A percentile compares a stretch with the other conserved stretches of the same genome.
phyloP scores from a whole-genome alignment of 2,113 vertebrate genomes.

The Artemisiospiza belli region DNA sequence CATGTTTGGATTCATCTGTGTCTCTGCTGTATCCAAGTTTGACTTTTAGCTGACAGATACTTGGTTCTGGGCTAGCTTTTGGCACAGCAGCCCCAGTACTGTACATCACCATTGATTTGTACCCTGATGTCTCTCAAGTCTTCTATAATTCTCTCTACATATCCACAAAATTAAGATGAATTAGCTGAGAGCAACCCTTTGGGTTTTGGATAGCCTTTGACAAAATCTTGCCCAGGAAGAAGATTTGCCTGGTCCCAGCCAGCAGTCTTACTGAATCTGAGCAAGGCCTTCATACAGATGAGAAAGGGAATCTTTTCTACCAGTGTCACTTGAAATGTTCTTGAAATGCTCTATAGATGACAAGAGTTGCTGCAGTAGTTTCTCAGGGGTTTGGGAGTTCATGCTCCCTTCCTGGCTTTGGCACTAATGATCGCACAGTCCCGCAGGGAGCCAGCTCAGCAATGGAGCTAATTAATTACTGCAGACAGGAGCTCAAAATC shows the following conservation, averaged over 20 bases:
- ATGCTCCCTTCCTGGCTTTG: not conserved
- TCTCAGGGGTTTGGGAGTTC: not conserved
- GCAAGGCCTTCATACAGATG: not conserved
- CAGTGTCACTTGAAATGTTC: constrained; percentile 13
- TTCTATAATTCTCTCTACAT: not conserved
- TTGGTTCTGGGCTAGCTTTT: constrained; percentile 7
- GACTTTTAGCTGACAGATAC: constrained; percentile 16
- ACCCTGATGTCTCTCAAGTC: not conserved
- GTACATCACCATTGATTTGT: not conserved
- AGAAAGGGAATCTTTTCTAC: not conserved
- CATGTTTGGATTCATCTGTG: not conserved
- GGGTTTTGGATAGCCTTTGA: not conserved
- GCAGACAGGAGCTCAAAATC: constrained; percentile 8
- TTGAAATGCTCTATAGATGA: not conserved
- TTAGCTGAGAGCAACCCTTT: not conserved
- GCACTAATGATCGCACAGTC: constrained; percentile 11
- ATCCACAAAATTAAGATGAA: constrained; percentile 20
- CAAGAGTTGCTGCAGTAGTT: not conserved
- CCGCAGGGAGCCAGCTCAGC: not conserved
- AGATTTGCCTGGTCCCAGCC: not conserved
- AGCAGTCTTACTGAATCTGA: not conserved
- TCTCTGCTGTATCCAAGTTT: not conserved
- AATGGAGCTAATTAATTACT: constrained; percentile 49
- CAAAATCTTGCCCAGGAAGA: not conserved
- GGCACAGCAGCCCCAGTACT: not conserved